Conservation (phyloP, 2,888 invertebrate genomes). For the Drosophila infuscata region DNA sequence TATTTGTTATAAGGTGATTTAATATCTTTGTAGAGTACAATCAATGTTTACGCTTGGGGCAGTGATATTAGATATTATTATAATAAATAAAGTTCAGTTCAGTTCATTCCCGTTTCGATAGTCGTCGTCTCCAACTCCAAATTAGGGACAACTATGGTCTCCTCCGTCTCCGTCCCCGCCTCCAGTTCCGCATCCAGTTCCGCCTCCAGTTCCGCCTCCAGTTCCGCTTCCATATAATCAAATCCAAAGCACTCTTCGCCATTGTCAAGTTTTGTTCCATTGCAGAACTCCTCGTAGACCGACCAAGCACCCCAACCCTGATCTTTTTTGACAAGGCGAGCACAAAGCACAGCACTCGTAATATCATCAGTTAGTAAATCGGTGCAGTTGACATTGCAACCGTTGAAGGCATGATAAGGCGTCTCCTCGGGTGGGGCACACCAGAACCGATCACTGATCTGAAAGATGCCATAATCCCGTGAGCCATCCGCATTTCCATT, state of each 20-base stretch:
- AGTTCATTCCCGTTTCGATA: conserved; percentile 34
- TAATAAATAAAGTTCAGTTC: conserved; percentile 24
- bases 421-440: conserved; percentile 76
- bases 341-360: conserved; percentile 77
- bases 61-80: conserved; percentile 53
- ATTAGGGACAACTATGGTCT: not conserved
- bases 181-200: not conserved
- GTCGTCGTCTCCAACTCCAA: conserved; percentile 33
- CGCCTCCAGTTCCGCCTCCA: not conserved
- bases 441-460: conserved; percentile 85
- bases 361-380: conserved; percentile 83
- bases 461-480: conserved; percentile 84
- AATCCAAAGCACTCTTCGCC: conserved; percentile 65
- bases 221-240: not conserved
- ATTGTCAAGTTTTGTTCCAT: conserved; percentile 65
- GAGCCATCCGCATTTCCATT: conserved; percentile 86
- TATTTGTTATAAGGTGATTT: not conserved
- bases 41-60: conserved; percentile 49
- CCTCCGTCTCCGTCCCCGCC: not conserved
- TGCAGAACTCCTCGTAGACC: conserved; percentile 79
- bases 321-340: conserved; percentile 74
- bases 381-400: conserved; percentile 81
- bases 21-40: conserved; percentile 23
- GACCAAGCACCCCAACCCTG: conserved; percentile 84
- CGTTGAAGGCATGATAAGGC: conserved; percentile 72